Base-by-base conservation (phyloP, 2,113 vertebrate species). In the Tylochromis polylepis region DNA sequence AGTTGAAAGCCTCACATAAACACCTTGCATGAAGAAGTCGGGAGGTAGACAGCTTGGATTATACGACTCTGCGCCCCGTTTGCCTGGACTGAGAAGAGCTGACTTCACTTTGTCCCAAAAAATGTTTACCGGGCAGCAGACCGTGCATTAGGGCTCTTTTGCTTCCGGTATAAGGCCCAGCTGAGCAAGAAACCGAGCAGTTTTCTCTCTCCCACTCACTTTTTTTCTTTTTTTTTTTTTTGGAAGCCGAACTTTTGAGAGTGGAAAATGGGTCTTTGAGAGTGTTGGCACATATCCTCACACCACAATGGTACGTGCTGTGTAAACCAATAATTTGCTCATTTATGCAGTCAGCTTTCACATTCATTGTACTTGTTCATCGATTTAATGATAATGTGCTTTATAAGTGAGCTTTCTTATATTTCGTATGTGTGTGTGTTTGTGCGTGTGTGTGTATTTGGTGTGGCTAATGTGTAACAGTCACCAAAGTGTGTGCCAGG, bases 241-340 rank as follows among this genome's bases (percentile, higher is more conserved):
- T 94, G 88, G 92, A 95, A 94, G 92, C 85, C 88, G 89, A 95
- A 95, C 94, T 95, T 96, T 96, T 93, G 81, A 92, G 87, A 95
- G 94, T 95, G 93, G 93, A 96, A 96, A 96, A 97, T 97, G 96
- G 95, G 93, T 95, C 94, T 97, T 91, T 97, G 96, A 97, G 95
- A 94, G 93, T 94, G 94, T 93, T 96, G 96, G 96, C 96, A 95
- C 93, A 87, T 85, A 89, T 96, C 96, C 96, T 94, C 91, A 81
- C 94, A 94, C 93, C 95, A 96, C 95, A 94, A 97, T 97, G 96
- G 96, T 97, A 97, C 96, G 96, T 97, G 96, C 95, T 95, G 85
- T 95, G 94, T 96, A 94, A 96, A 96, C 95, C 93, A 96, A 96
- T 95, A 94, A 93, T 95, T 94, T 94, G 84, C 94, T 94, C 86